Conservation (phyloP, 2,797 vertebrate species). For the Sparus aurata region DNA sequence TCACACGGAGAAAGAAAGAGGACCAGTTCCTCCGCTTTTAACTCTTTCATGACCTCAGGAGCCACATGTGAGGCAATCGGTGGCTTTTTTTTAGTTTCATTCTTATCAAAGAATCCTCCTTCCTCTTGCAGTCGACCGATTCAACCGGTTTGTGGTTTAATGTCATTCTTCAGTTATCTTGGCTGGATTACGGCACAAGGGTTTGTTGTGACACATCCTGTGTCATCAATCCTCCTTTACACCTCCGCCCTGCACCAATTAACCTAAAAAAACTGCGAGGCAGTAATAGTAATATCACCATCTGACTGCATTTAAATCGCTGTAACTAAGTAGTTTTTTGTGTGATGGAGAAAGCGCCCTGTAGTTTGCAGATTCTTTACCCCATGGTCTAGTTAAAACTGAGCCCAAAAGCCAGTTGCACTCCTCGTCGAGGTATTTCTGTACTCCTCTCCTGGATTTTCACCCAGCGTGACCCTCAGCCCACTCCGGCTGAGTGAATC, state of each 20-base stretch:
- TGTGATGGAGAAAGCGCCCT: too few relatives aligned
- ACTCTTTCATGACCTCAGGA: neutral
- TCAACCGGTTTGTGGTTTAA: neutral
- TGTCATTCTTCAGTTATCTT: neutral
- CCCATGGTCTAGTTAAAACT: neutral
- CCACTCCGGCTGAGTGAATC: conserved; percentile 17
- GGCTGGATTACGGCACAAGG: neutral
- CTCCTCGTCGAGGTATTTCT: neutral
- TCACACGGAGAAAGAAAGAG: neutral
- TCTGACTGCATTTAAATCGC: neutral
- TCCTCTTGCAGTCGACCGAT: neutral
- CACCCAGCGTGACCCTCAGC: neutral
- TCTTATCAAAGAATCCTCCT: neutral
- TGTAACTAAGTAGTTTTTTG: neutral
- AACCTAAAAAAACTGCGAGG: conserved; percentile 2
- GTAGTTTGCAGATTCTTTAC: too few relatives aligned
- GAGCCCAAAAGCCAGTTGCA: too few relatives aligned
- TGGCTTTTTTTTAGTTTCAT: neutral
- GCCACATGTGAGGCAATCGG: accelerated
- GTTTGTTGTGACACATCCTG: conserved; percentile 14
- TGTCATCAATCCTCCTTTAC: neutral
- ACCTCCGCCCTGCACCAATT: neutral
- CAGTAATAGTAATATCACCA: neutral
- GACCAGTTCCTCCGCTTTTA: neutral
- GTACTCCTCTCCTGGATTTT: neutral